Evolutionary conservation across 2,797 vertebrate species (phyloP).

Genomic region (Ptychadena robeensis): DNA sequence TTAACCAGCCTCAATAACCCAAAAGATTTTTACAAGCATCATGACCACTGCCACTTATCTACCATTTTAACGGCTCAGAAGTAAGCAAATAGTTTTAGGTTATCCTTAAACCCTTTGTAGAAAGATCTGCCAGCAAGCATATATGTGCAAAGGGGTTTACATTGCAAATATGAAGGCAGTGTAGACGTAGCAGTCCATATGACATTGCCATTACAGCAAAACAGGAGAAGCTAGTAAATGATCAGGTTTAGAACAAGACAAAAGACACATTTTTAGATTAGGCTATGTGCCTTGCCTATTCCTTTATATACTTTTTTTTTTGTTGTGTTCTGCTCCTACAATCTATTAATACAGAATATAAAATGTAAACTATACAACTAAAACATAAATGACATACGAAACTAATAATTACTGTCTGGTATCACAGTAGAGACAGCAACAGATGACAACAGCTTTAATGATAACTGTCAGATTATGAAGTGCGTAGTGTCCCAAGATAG

Average conservation of each 20-base stretch:
- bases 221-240: neutral
- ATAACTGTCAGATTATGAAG: no score
- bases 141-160: no score
- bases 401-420: neutral
- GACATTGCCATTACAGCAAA: neutral
- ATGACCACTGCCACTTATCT: no score
- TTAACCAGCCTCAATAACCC: no score
- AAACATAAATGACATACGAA: neutral
- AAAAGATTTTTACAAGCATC: no score
- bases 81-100: no score
- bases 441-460: neutral
- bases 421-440: neutral
- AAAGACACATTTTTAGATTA: neutral
- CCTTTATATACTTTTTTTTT: neutral
- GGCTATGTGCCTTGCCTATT: neutral
- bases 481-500: no score
- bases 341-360: neutral
- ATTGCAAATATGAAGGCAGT: no score
- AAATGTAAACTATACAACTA: neutral
- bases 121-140: neutral
- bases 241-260: neutral
- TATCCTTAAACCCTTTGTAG: neutral
- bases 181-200: neutral
- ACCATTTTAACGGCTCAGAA: no score
- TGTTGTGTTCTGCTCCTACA: no score